Percentiles rank a stretch among this genome's conserved stretches.
phyloP scores from a whole-genome alignment of 2,888 invertebrate species.

The Melipona beecheii region DNA sequence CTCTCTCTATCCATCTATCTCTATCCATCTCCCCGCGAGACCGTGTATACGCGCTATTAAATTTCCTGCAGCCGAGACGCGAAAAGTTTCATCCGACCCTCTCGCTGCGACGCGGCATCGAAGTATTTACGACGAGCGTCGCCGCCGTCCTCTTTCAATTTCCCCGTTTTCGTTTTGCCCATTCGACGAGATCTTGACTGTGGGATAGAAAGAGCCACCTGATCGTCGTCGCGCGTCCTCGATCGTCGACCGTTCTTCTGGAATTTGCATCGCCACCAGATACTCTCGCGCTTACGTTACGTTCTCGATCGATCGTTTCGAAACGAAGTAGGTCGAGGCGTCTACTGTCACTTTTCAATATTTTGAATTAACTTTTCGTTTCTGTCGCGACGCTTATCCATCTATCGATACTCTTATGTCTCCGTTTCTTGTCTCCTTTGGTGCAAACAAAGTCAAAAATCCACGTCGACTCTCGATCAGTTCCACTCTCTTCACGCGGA shows the following conservation, averaged over 20 bases:
- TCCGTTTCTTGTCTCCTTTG: slow-evolving; percentile 12
- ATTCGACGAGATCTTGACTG: neutral
- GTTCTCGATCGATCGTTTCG: neutral
- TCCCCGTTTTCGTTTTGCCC: neutral
- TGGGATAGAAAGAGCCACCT: slow-evolving; percentile 1
- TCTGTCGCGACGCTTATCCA: neutral
- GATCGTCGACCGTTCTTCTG: neutral
- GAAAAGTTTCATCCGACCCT: slow-evolving; percentile 41
- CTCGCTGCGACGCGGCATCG: slow-evolving; percentile 39
- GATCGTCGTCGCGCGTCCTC: slow-evolving; percentile 4
- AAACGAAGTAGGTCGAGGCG: slow-evolving; percentile 19
- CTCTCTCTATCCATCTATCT: too few species aligned
- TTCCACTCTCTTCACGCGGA: neutral
- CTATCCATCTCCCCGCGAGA: neutral
- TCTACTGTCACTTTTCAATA: slow-evolving; percentile 16
- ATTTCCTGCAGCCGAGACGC: slow-evolving; percentile 33
- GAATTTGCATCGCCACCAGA: neutral
- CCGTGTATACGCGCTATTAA: slow-evolving; percentile 31
- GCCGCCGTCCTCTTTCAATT: neutral
- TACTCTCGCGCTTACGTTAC: neutral
- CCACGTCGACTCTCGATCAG: neutral
- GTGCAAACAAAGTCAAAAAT: neutral
- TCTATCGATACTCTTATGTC: slow-evolving; percentile 20
- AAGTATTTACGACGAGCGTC: slow-evolving; percentile 40
- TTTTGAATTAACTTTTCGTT: neutral